Percentiles rank a stretch among this genome's conserved stretches.
These are phyloP conservation scores for Crotalus horridus DNA, from an alignment of 2,113 vertebrate genomes.

Conservation along the genomic window DNA sequence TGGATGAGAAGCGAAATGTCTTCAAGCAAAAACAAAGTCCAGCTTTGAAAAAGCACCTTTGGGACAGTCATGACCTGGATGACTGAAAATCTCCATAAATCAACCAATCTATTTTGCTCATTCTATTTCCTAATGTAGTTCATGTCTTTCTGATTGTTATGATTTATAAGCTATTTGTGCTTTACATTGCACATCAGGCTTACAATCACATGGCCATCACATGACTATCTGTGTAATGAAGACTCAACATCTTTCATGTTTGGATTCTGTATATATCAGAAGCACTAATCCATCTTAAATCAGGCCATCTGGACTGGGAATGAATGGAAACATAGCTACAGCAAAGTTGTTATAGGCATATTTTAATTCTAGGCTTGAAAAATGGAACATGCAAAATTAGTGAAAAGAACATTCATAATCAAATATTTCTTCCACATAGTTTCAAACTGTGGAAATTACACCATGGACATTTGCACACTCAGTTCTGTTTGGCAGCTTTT, in stretches of 20 bases:
- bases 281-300: neutral
- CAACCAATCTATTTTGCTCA: neutral
- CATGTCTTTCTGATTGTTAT: neutral
- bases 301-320: neutral
- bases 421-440: neutral
- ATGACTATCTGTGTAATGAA: neutral
- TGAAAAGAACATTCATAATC: neutral
- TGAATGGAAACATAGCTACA: neutral
- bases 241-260: neutral
- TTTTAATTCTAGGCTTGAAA: neutral
- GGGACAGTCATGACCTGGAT: neutral
- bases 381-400: neutral
- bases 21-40: neutral
- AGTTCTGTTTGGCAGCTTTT: neutral
- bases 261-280: neutral
- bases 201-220: neutral
- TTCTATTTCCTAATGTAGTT: neutral
- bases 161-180: neutral
- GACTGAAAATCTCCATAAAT: neutral
- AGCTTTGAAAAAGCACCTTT: neutral
- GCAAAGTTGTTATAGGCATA: neutral
- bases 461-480: neutral
- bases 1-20: neutral
- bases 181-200: neutral
- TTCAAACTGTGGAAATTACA: neutral